phyloP scores from a whole-genome alignment of 2,888 invertebrate genomes.

The Pollenia angustigena region DNA sequence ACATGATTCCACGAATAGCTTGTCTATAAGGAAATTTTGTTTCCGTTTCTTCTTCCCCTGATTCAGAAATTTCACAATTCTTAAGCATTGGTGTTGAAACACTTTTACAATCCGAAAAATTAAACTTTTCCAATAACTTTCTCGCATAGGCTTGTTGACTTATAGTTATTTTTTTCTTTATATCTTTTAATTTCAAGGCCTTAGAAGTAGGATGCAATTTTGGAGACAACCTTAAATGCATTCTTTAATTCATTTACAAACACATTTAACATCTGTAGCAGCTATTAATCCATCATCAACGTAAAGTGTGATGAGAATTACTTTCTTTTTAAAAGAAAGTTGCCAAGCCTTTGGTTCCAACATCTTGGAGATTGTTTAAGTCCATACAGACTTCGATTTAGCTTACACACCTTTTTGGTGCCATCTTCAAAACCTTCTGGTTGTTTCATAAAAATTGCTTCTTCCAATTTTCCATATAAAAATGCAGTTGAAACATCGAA shows the following conservation, averaged over 20 bases:
- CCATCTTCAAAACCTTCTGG: constrained; percentile 67
- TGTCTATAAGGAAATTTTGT: no score
- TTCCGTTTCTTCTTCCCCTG: no score
- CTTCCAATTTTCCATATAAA: constrained; percentile 57
- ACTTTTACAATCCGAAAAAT: no score
- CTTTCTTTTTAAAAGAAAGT: constrained; percentile 66
- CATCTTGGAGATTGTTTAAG: constrained; percentile 62
- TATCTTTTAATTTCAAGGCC: background rate
- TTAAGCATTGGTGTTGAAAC: no score
- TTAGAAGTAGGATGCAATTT: no score
- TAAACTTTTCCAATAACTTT: constrained; percentile 13
- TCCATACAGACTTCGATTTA: constrained; percentile 68
- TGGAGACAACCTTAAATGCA: no score
- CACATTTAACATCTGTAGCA: constrained; percentile 41
- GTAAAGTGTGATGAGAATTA: background rate
- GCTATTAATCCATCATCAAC: constrained; percentile 68
- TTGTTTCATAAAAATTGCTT: constrained; percentile 64
- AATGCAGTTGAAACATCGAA: constrained; percentile 35
- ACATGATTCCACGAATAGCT: no score
- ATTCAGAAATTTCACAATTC: no score
- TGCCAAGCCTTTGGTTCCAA: constrained; percentile 68
- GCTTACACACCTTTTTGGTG: constrained; percentile 52
- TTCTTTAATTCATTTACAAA: no score
- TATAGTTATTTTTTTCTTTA: no score
- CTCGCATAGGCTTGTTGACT: constrained; percentile 24